A percentile compares a stretch with the other conserved stretches of the same genome.
These are phyloP conservation scores for Cichladusa arquata DNA, from an alignment of 2,113 vertebrate genomes.

Conservation along the genomic window DNA sequence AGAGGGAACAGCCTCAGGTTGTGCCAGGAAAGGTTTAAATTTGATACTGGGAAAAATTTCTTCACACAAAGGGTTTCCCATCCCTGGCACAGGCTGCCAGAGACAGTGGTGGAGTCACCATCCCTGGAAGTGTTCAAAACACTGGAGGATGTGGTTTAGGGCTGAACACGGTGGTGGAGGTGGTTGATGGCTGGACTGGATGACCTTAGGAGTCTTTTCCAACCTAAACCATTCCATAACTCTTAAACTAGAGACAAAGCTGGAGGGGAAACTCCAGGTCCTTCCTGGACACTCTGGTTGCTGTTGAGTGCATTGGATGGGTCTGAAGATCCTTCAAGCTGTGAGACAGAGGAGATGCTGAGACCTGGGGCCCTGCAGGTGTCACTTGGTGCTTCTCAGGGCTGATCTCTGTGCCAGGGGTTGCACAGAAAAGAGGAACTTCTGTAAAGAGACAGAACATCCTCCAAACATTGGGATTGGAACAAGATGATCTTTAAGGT, in stretches of 20 bases:
- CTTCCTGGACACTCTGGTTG: background rate
- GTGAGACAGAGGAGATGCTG: background rate
- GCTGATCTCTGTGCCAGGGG: background rate
- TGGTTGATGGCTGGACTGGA: background rate
- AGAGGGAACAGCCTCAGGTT: rapidly evolving
- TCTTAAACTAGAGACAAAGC: background rate
- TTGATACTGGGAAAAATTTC: background rate
- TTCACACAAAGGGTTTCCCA: background rate
- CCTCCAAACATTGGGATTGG: background rate
- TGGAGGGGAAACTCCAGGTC: background rate
- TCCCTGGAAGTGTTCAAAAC: background rate
- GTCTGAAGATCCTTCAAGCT: background rate
- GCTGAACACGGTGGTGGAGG: background rate
- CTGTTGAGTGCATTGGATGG: background rate
- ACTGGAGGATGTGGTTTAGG: background rate
- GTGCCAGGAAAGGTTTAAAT: background rate
- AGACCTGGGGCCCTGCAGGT: background rate
- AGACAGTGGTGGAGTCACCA: background rate
- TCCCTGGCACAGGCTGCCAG: background rate
- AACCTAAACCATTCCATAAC: background rate
- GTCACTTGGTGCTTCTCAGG: background rate
- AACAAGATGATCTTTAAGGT: background rate
- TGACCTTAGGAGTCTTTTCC: background rate
- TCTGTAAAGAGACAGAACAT: background rate
- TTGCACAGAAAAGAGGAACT: background rate